phyloP scores from a whole-genome alignment of 2,113 vertebrate genomes.

The Pantherophis guttatus region DNA sequence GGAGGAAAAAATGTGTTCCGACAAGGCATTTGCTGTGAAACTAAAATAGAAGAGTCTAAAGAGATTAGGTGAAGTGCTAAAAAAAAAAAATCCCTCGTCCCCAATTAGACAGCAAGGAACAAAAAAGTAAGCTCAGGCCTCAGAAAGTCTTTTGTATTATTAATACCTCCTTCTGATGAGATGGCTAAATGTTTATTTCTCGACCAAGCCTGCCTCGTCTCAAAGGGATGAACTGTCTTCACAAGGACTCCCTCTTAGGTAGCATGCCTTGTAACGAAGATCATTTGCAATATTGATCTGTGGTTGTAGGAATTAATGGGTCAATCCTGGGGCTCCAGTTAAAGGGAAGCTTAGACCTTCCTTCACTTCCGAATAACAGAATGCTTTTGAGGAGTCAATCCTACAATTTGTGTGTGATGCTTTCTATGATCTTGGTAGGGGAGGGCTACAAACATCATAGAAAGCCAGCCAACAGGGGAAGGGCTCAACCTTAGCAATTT shows the following conservation, averaged over 20 bases:
- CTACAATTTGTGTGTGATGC: not conserved
- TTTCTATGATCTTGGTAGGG: not conserved
- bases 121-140: constrained; percentile 6
- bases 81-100: constrained; percentile 23
- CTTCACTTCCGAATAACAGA: accelerated
- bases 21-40: constrained; percentile 11
- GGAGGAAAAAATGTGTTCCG: constrained; percentile 16
- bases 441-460: not conserved
- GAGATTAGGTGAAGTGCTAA: constrained; percentile 14
- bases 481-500: not conserved
- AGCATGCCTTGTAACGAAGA: not conserved
- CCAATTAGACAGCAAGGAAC: constrained; percentile 32
- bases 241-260: constrained; percentile 39
- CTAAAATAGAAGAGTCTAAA: not conserved
- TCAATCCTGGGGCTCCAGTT: not conserved
- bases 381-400: not conserved
- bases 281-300: constrained; percentile 3
- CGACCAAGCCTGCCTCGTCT: constrained; percentile 36
- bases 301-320: not conserved
- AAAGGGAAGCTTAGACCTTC: not conserved
- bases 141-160: constrained; percentile 51
- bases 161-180: constrained; percentile 49
- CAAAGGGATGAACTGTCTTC: constrained; percentile 33
- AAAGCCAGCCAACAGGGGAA: not conserved
- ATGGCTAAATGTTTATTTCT: constrained; percentile 50